phyloP scores from a whole-genome alignment of 2,113 vertebrate genomes.

The Elaphurus davidianus region DNA sequence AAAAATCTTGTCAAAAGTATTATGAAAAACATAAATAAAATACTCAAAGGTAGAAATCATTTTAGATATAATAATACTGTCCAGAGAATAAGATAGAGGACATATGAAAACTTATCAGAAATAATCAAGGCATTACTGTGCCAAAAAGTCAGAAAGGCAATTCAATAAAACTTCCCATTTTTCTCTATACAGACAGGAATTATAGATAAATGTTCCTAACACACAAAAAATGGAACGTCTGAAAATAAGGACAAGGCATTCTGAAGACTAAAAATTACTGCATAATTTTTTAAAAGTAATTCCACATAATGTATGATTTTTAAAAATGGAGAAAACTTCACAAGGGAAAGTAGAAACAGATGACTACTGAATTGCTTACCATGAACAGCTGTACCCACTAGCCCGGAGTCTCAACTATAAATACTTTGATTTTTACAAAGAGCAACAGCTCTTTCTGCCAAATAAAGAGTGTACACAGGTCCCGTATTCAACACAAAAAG shows the following conservation, averaged over 20 bases:
- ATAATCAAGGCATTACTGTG: background rate
- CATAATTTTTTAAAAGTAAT: background rate
- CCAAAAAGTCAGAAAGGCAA: background rate
- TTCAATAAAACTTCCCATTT: background rate
- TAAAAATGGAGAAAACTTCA: background rate
- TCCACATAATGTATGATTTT: background rate
- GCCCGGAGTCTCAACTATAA: background rate
- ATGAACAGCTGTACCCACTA: background rate
- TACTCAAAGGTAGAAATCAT: background rate
- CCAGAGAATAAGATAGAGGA: background rate
- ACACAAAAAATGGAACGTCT: background rate
- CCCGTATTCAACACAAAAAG: background rate
- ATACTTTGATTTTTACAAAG: background rate
- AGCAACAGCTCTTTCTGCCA: background rate
- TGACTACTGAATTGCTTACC: background rate
- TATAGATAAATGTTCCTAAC: background rate
- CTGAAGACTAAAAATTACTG: background rate
- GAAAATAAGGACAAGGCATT: background rate
- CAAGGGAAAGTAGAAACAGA: background rate
- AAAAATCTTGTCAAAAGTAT: background rate
- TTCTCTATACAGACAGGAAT: background rate
- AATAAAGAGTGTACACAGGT: background rate
- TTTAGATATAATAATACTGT: background rate
- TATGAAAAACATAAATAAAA: background rate
- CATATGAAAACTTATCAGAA: background rate